A percentile compares a stretch with the other conserved stretches of the same genome.
These are phyloP conservation scores for Amblyjoppa proteus DNA, from an alignment of 2,888 invertebrate species.

Conservation along the genomic window DNA sequence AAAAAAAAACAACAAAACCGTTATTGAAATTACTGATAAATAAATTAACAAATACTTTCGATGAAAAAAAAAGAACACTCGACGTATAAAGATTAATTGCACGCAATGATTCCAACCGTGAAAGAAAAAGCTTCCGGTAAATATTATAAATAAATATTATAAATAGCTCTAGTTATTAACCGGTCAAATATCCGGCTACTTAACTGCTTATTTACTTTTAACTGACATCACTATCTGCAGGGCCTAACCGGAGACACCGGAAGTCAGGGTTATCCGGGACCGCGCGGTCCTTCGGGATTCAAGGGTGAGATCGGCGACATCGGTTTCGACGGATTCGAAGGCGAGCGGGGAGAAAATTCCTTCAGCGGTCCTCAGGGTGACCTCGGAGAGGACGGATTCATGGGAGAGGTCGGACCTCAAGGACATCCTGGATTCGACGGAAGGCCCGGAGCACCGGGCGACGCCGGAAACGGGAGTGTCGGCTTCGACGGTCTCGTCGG, in stretches of 20 bases:
- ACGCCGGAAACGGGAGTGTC: constrained; percentile 85
- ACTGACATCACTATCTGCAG: constrained; percentile 83
- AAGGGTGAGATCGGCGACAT: constrained; percentile 88
- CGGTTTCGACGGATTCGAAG: constrained; percentile 89
- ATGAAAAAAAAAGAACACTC: too few species aligned
- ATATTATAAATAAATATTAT: too few species aligned
- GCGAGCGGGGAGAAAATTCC: constrained; percentile 89
- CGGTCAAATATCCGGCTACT: too few species aligned
- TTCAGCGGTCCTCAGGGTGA: constrained; percentile 90
- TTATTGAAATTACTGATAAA: too few species aligned
- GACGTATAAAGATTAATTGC: too few species aligned
- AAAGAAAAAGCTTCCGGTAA: too few species aligned
- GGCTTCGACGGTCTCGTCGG: constrained; percentile 77
- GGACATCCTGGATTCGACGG: constrained; percentile 91
- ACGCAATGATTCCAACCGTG: too few species aligned
- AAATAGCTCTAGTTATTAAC: too few species aligned
- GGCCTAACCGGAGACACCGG: constrained; percentile 93
- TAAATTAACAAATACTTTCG: too few species aligned
- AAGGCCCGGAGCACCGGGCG: constrained; percentile 89
- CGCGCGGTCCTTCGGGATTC: constrained; percentile 87
- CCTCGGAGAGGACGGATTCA: constrained; percentile 88
- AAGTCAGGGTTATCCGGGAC: constrained; percentile 88
- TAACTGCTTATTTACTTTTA: too few species aligned
- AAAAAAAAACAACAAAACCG: too few species aligned
- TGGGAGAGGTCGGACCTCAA: constrained; percentile 89